phyloP scores from a whole-genome alignment of 1,140 invertebrate species.

The Drosophila virilis region DNA sequence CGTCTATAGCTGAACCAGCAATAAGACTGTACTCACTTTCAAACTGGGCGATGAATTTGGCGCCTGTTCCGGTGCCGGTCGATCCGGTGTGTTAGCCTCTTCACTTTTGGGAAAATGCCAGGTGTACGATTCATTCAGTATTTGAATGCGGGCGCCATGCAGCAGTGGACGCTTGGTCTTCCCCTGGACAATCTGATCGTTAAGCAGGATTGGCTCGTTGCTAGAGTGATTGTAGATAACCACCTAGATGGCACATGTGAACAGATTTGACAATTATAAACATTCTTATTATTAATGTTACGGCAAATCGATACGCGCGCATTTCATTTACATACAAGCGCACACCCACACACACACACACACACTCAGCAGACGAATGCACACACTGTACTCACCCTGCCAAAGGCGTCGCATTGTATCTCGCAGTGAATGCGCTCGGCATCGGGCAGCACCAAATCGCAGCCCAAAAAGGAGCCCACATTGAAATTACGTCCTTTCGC shows the following conservation, averaged over 20 bases:
- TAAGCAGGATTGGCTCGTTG: slow-evolving; percentile 52
- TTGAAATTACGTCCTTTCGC: slow-evolving; percentile 74
- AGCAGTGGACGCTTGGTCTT: slow-evolving; percentile 62
- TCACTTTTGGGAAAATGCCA: slow-evolving; percentile 64
- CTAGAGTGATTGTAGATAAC: slow-evolving; percentile 65
- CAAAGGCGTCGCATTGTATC: slow-evolving; percentile 76
- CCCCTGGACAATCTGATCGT: slow-evolving; percentile 50
- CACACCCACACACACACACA: not conserved
- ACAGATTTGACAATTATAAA: not conserved
- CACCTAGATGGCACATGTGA: slow-evolving; percentile 45
- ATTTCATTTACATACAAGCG: slow-evolving; percentile 1
- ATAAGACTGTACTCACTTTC: slow-evolving; percentile 48
- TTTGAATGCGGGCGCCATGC: slow-evolving; percentile 60
- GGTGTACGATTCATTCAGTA: slow-evolving; percentile 60
- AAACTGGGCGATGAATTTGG: slow-evolving; percentile 71
- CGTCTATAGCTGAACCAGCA: slow-evolving; percentile 29
- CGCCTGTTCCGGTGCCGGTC: slow-evolving; percentile 49
- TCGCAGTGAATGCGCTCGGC: slow-evolving; percentile 69
- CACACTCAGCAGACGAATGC: too few species aligned
- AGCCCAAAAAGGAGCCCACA: slow-evolving; percentile 65
- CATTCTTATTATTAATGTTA: slow-evolving; percentile 5
- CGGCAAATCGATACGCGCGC: slow-evolving; percentile 31
- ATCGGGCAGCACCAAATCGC: slow-evolving; percentile 61
- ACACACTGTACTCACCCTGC: slow-evolving; percentile 62
- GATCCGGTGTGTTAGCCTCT: slow-evolving; percentile 57